Evolutionary conservation across 1,140 invertebrate genomes (phyloP), one percentile per base, ranked within the genome.

Genomic region (Helicoverpa zea): DNA sequence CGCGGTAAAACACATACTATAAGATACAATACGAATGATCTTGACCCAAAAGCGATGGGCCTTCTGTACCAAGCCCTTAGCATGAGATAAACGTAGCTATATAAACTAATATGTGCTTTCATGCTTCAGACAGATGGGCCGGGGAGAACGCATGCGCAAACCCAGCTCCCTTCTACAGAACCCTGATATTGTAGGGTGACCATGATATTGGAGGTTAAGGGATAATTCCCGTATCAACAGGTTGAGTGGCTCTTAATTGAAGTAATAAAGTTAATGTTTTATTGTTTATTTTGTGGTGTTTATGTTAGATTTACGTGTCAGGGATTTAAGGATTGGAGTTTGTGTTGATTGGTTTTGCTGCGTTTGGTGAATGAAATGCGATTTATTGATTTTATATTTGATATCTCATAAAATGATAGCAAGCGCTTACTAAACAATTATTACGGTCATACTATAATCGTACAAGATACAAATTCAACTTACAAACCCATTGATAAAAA

Each of bases 21-120:
- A 9, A 43, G 4, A 43, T 9, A 43, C 35, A 7, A 5, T 43
- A 43, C 11, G 13, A 4, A 10, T 61, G 23, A 29, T 61, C 58
- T 61, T 61, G 58, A 61, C 58, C 58, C 29, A 30, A 49, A 3
- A 16, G n/a, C 43, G 43, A 23, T 68, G 64, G 68, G 7, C 11
- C 68, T 54, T 72, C 49, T 72, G 68, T 7, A 10, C 23, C 30
- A 29, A 72, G 29, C 2, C 54, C 13, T 51, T 54, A 18, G 16
- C 7, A 23, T 51, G 47, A 30, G 66, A 51, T 72, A 72, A 51
- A 72, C 49, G 30, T 72, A 72, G 47, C 14, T 64, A 72, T 76
- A 76, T 58, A 63, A 59, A 52, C 63, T 76, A 81, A 76, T 81
- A 70, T 70, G 64, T 61, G 49, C 74, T 76, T 54, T 70, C 51